Evolutionary conservation across 1,140 invertebrate genomes (phyloP).

Genomic region (Drosophila rhopaloa): DNA sequence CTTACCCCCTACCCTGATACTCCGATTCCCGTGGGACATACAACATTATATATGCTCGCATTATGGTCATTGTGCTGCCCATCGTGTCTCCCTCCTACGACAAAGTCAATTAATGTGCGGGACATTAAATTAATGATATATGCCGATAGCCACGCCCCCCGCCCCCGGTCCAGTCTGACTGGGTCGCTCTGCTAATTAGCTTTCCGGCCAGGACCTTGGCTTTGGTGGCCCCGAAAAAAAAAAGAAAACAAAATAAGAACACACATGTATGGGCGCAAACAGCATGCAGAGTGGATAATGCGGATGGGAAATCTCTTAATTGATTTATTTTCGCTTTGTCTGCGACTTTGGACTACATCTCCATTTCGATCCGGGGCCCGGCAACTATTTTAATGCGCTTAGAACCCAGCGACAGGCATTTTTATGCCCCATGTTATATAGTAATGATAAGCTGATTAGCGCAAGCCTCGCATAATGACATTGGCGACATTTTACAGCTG

Average conservation of each 20-base stretch:
- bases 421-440: conserved; percentile 47
- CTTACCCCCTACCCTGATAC: background rate
- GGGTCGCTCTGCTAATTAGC: conserved; percentile 70
- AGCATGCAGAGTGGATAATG: conserved; percentile 4
- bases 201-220: conserved; percentile 32
- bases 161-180: conserved; percentile 22
- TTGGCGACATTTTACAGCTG: conserved; percentile 70
- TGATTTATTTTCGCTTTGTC: conserved; percentile 67
- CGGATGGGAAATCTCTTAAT: conserved; percentile 65
- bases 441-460: conserved; percentile 81
- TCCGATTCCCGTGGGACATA: background rate
- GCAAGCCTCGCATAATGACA: conserved; percentile 67
- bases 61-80: conserved; percentile 40
- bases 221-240: conserved; percentile 13
- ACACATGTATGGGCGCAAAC: background rate
- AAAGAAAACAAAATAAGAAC: background rate
- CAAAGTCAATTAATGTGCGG: conserved; percentile 62
- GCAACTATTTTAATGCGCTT: conserved; percentile 73
- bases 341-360: conserved; percentile 21
- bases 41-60: conserved; percentile 46
- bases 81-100: conserved; percentile 8
- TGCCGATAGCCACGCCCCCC: conserved; percentile 50
- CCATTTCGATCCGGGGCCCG: conserved; percentile 4
- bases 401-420: conserved; percentile 55
- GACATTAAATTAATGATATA: conserved; percentile 81